Evolutionary conservation across 2,797 vertebrate species (phyloP), one percentile per base, ranked within the genome.

Genomic region (Holocentrus rufus): DNA sequence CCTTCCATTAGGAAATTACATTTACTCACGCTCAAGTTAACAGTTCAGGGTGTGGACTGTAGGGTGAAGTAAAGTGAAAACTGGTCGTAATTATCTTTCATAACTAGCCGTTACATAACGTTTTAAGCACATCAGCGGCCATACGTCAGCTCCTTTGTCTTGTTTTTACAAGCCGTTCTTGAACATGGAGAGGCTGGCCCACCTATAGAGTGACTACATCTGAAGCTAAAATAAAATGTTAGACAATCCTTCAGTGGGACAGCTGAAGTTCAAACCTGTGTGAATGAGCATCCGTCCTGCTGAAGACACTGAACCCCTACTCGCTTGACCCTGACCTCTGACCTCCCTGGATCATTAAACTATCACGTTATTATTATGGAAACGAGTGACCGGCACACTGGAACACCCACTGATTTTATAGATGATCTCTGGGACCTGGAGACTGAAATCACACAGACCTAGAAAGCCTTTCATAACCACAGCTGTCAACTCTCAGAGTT

Each of bases 71-170:
- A 39, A 46, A 6, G 17, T 10, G 31, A 46, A 46, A 7, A 46
- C 62, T 8, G 63, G 14, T 13, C 5, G 18, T 8, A 58, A 85
- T 72, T 56, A 73, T n/a, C 42, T 71, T 83, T 72, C 25, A 74
- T 70, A 36, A 76, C 14, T 27, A 25, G 20, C 14, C 57, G 61
- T 46, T 64, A 56, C 22, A 20, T 1, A 34, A 67, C 17, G 25
- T 18, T 34, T 1, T 3, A 67, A 63, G 47, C 59, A 0, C 27
- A 52, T 52, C 44, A n/a, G 27, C 44, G 17, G 20, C 34, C 2
- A 0, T 18, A 22, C 2, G 2, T 60, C 13, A 18, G 14, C 8
- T 39, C 9, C 30, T n/a, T 44, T 52, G 22, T 64, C 31, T 7
- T 53, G 17, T 54, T 42, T 61, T 57, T 20, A 53, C 13, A 11